Base-by-base conservation (phyloP, 2,797 vertebrate genomes). In the Mus minutoides region DNA sequence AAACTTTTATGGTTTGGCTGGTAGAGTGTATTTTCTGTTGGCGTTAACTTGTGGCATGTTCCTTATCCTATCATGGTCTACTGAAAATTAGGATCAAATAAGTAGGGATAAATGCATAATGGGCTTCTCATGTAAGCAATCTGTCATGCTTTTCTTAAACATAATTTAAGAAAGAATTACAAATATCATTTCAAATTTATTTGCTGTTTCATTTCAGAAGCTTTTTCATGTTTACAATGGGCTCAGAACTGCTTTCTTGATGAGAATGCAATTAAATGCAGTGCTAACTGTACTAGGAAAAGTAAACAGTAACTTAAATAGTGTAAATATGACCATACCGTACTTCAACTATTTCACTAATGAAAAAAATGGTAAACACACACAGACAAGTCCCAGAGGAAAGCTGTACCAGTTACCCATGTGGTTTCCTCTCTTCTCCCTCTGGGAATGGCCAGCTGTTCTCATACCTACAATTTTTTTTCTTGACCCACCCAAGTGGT, bases 141-240 rank as follows among this genome's bases (percentile, higher is more conserved):
- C 43, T 58, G 73, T 54, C 8, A 73, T 52, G 5, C 34, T 88
- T 96, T 97, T 90, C 56, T 96, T 83, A 85, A 10, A 90, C 40
- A 83, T 49, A 43, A 83, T 83, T 93, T 84, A 64, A 97, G 97
- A 92, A 58, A 76, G 54, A 96, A 89, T 80, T 92, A 31, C 60
- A 96, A 90, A 93, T 69, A 94, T 84, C 90, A 26, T 92, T 91
- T 86, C 52, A 88, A 78, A 88, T 58, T 85, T 90, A 94, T 37
- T 87, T 91, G 58, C 46, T 95, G 43, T 86, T 46, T 46, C 31
- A 73, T 3, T 12, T 89, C 40, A 94, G 89, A 94, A 92, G 11
- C 11, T 77, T 95, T 90, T 84, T 79, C 90, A 91, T 43, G n/a
- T 56, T 93, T 90, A 96, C 11, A 92, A 71, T 90, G 60, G 43